A percentile compares a stretch with the other conserved stretches of the same genome.
Conservation (phyloP, 2,797 vertebrate genomes). For the Myotis planiceps region DNA sequence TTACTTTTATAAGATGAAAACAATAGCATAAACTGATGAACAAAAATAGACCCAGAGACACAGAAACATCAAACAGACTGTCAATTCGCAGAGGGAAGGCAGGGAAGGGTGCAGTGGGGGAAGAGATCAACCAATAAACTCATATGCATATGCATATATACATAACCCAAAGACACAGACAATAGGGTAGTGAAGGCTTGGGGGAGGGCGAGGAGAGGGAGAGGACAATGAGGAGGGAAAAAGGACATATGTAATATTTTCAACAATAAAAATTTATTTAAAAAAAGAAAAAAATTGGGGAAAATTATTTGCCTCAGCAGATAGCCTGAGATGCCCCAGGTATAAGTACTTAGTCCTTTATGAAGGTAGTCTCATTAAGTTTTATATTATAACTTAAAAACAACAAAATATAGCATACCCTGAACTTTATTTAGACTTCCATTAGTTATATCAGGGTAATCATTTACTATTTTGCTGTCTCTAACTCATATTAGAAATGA, state of each 20-base stretch:
- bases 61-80: too few relatives aligned
- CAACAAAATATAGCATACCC: background rate
- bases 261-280: too few relatives aligned
- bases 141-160: too few relatives aligned
- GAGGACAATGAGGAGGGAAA: too few relatives aligned
- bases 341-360: background rate
- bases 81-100: too few relatives aligned
- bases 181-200: too few relatives aligned
- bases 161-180: too few relatives aligned
- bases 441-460: background rate
- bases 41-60: too few relatives aligned
- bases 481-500: background rate
- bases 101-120: too few relatives aligned
- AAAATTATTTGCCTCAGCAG: background rate
- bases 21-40: background rate
- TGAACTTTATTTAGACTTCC: background rate
- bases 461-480: background rate
- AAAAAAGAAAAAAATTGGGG: background rate
- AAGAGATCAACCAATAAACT: too few relatives aligned
- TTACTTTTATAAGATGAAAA: background rate
- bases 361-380: background rate
- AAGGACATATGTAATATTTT: too few relatives aligned
- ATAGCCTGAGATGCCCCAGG: background rate
- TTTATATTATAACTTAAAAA: background rate
- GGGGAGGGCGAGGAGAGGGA: too few relatives aligned